These are phyloP conservation scores for Lycaena phlaeas DNA, from an alignment of 2,888 invertebrate genomes.

Conservation along the genomic window DNA sequence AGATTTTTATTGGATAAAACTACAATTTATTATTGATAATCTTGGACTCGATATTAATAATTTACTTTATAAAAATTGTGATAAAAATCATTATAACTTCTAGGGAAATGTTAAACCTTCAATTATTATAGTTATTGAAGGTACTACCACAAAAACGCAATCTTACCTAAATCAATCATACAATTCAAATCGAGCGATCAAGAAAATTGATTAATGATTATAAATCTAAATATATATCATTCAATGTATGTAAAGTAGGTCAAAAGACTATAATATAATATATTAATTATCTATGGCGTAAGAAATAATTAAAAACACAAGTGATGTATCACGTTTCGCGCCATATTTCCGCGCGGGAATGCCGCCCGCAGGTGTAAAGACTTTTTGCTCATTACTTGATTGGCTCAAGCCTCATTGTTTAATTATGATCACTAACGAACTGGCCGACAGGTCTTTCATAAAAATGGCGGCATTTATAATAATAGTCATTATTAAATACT, in stretches of 20 bases:
- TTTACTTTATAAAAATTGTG: no score
- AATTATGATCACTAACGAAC: neutral
- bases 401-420: neutral
- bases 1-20: no score
- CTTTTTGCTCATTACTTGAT: constrained; percentile 7
- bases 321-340: neutral
- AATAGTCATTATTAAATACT: neutral
- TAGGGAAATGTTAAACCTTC: no score
- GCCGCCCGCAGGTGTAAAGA: neutral
- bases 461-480: neutral
- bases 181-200: neutral
- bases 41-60: no score
- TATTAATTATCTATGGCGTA: neutral
- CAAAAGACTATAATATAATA: neutral
- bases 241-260: neutral
- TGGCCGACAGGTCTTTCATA: neutral
- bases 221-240: neutral
- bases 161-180: neutral
- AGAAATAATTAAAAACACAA: neutral
- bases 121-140: neutral
- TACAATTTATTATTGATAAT: no score
- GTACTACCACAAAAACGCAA: neutral
- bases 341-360: neutral
- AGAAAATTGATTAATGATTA: neutral
- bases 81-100: no score